phyloP scores from a whole-genome alignment of 1,140 invertebrate species.

The Magallana ariakensis region DNA sequence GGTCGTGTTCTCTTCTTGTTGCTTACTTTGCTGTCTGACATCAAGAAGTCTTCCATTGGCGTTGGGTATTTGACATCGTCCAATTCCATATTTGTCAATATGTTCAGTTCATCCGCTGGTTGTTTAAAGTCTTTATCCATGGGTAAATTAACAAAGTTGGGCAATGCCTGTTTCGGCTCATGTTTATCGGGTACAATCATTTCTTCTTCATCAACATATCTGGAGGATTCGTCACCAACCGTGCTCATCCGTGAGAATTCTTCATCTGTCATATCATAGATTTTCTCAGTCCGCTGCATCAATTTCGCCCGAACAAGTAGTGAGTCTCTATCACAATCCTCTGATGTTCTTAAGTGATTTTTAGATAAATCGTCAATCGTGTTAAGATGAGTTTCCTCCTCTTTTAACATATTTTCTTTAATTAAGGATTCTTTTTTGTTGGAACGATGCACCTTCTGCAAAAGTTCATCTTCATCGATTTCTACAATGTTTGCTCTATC shows the following conservation, averaged over 20 bases:
- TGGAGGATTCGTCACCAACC: not conserved
- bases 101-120: constrained; percentile 23
- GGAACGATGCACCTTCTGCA: not conserved
- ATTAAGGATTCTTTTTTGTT: not conserved
- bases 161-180: not conserved
- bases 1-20: constrained; percentile 51
- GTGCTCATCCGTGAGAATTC: not conserved
- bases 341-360: not conserved
- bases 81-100: constrained; percentile 37
- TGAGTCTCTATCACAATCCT: not conserved
- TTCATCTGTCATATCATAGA: not conserved
- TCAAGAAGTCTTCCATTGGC: not conserved
- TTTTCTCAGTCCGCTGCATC: not conserved
- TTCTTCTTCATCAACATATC: not conserved
- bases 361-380: not conserved
- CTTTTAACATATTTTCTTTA: constrained; percentile 10
- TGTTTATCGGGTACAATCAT: not conserved
- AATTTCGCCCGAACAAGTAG: not conserved
- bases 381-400: not conserved
- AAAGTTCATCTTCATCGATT: not conserved
- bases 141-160: not conserved
- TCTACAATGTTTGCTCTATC: not conserved
- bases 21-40: not conserved
- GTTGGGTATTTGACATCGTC: constrained; percentile 34
- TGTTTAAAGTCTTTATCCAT: constrained; percentile 17